Base-by-base conservation (phyloP, 1,140 invertebrate species). In the Cotesia chilonis region DNA sequence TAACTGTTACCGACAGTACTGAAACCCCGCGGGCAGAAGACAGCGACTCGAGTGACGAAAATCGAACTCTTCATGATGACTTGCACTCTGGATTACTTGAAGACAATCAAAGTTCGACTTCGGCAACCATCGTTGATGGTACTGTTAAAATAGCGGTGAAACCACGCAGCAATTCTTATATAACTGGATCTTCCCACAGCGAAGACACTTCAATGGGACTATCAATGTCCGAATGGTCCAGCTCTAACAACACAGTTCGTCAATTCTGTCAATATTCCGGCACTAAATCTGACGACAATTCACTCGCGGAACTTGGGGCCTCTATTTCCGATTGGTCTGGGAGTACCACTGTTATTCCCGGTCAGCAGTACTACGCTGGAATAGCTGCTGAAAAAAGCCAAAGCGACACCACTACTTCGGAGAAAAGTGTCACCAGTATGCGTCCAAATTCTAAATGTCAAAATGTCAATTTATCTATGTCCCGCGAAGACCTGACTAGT, bases 181-280 rank as follows among this genome's bases (percentile, higher is more conserved):
- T 83, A 90, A 93, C 83, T 0, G 85, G 85, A 6, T 87, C 85
- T 1, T 94, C 93, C 0, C 92, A 94, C 80, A 94, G 93, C 17
- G 94, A 94, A 82, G 93, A 95, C 80, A 95, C 93, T 1, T 94
- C 93, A 0, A 92, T 94, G 82, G 94, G 93, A 14, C 84, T 94
- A 37, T 94, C 93, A 74, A 92, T 94, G 79, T 94, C 93, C 1
- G 94, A 95, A 77, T 95, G 93, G 92, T 94, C 93, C 0, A 94
- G 93, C 51, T 93, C 92, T 35, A 94, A 92, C 1, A 94, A 92
- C 76, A 94, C 93, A 0, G 92, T 94, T 0, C 89, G 92, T 12
- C 92, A 92, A 79, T 94, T 85, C 90, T 88, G 92, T 88, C 75
- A 94, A 90, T 90, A 87, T 17, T 89, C 89, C 0, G 88, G 85